Percentiles rank a stretch among this genome's conserved stretches.
These are phyloP conservation scores for Bubalus kerabau DNA, from an alignment of 2,113 vertebrate genomes.

Conservation along the genomic window DNA sequence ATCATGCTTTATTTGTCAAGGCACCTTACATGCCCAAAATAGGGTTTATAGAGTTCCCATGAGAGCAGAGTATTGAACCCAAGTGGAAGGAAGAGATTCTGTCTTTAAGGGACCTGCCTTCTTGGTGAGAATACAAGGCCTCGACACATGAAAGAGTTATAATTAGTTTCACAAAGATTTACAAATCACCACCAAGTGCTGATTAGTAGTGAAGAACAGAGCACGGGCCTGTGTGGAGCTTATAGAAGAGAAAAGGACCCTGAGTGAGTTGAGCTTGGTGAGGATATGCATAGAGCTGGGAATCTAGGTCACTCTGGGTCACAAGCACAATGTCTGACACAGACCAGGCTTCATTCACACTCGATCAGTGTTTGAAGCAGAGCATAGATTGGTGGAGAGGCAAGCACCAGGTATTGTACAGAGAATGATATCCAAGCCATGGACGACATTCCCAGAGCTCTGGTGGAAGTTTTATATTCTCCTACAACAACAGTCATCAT, in stretches of 20 bases:
- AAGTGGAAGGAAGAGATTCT: neutral
- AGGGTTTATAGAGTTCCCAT: neutral
- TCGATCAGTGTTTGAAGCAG: neutral
- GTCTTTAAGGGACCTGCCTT: conserved; percentile 13
- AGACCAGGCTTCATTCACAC: neutral
- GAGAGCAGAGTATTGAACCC: neutral
- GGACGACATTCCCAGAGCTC: neutral
- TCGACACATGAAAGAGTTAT: neutral
- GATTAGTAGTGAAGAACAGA: neutral
- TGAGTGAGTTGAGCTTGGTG: neutral
- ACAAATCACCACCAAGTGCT: neutral
- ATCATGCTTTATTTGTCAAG: conserved; percentile 45
- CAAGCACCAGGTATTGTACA: neutral
- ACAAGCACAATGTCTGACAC: neutral
- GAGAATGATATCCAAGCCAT: accelerated
- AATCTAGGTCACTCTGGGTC: neutral
- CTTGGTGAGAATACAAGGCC: neutral
- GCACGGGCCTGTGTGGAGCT: neutral
- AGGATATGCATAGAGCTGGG: accelerated
- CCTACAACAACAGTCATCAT: neutral
- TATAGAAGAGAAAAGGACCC: neutral
- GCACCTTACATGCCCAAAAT: conserved; percentile 3
- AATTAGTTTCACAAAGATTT: conserved; percentile 18
- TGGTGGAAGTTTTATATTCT: neutral
- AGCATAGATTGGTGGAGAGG: neutral